Evolutionary conservation across 1,140 invertebrate species (phyloP).

Genomic region (Sycobia sp.): DNA sequence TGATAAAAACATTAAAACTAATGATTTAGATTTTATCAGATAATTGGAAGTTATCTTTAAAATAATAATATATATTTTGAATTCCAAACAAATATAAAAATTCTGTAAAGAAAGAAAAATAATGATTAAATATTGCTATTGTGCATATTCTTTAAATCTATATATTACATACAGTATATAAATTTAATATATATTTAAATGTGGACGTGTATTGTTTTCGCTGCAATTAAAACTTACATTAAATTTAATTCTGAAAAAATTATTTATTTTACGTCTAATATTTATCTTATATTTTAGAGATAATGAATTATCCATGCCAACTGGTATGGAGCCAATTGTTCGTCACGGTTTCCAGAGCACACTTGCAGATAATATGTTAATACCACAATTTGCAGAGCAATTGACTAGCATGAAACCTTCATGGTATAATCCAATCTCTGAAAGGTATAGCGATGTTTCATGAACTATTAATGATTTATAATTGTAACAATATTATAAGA

Average conservation of each 20-base stretch:
- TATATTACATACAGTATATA: background rate
- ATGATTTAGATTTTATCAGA: background rate
- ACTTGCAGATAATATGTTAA: slow-evolving; percentile 45
- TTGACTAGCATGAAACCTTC: slow-evolving; percentile 58
- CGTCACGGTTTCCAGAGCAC: slow-evolving; percentile 47
- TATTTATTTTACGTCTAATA: slow-evolving; percentile 7
- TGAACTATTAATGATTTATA: no score
- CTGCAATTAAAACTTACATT: background rate
- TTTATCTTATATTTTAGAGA: slow-evolving; percentile 43
- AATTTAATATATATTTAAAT: background rate
- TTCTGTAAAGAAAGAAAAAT: no score
- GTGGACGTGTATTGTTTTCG: background rate
- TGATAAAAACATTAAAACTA: no score
- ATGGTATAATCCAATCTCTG: slow-evolving; percentile 65
- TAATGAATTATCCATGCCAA: slow-evolving; percentile 47
- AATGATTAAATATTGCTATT: no score
- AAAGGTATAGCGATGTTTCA: no score
- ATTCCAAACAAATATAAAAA: no score
- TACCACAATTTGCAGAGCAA: slow-evolving; percentile 58
- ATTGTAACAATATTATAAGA: slow-evolving; percentile 18
- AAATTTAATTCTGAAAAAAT: background rate
- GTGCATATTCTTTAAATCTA: no score
- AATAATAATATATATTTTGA: no score
- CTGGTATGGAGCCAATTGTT: slow-evolving; percentile 38
- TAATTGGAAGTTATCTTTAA: background rate